Conservation (phyloP, 2,113 vertebrate genomes). For the Catagonus wagneri region DNA sequence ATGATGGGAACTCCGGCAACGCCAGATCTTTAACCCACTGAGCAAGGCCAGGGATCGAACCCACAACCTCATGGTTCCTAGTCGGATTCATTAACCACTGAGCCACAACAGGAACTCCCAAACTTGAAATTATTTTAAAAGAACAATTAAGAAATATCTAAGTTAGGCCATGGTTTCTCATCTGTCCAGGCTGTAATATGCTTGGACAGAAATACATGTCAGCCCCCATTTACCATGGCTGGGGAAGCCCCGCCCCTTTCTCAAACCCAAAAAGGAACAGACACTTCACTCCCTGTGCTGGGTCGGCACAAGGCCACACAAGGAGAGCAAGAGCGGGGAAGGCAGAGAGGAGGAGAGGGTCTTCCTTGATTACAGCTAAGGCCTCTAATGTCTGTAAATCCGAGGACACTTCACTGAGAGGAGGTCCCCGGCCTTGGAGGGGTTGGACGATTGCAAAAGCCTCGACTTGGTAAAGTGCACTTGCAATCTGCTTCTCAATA, state of each 20-base stretch:
- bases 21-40: too few species aligned
- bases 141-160: conserved; percentile 11
- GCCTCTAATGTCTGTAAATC: background rate
- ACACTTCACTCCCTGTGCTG: background rate
- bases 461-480: background rate
- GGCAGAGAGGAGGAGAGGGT: background rate
- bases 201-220: background rate
- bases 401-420: background rate
- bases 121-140: background rate
- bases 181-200: background rate
- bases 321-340: background rate
- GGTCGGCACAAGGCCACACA: background rate
- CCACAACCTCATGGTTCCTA: too few species aligned
- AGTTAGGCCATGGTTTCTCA: background rate
- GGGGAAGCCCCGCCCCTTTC: background rate
- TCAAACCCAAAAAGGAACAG: background rate
- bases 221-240: background rate
- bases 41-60: too few species aligned
- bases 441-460: too few species aligned
- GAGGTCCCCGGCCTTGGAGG: background rate
- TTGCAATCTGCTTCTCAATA: background rate
- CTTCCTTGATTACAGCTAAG: background rate
- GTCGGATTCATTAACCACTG: too few species aligned
- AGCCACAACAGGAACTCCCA: too few species aligned
- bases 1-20: too few species aligned